These are phyloP conservation scores for Sminthurinus signatus DNA, from an alignment of 1,140 invertebrate species.

Conservation along the genomic window DNA sequence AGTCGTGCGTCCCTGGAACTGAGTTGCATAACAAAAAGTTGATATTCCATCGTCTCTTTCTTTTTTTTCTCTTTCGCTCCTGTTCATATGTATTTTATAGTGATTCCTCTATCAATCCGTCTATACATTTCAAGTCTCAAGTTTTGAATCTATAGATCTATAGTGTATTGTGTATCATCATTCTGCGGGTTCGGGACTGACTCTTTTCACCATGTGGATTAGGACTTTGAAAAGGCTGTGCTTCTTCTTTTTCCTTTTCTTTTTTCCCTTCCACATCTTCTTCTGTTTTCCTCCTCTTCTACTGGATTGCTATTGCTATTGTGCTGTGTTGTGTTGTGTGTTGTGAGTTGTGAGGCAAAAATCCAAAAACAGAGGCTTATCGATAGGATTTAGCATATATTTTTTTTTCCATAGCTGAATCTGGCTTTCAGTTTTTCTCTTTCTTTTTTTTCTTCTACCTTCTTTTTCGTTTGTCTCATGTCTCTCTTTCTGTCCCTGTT, in stretches of 20 bases:
- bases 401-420: slow-evolving; percentile 13
- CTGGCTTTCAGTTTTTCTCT: slow-evolving; percentile 10
- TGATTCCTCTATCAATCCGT: not conserved
- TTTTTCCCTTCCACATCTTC: not conserved
- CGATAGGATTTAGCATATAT: slow-evolving; percentile 39
- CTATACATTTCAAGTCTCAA: too few relatives aligned
- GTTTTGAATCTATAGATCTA: too few relatives aligned
- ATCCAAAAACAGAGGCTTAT: slow-evolving; percentile 34
- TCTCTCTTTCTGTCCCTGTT: too few relatives aligned
- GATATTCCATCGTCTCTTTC: too few relatives aligned
- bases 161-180: slow-evolving; percentile 3
- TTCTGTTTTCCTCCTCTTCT: too few relatives aligned
- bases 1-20: too few relatives aligned
- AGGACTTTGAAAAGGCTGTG: not conserved
- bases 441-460: slow-evolving; percentile 3
- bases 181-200: slow-evolving; percentile 2
- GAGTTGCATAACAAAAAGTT: slow-evolving; percentile 12
- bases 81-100: too few relatives aligned
- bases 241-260: not conserved
- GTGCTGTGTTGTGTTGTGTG: not conserved
- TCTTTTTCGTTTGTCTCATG: not conserved
- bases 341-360: slow-evolving; percentile 15
- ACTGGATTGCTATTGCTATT: slow-evolving; percentile 4
- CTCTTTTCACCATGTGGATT: slow-evolving; percentile 14
- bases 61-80: too few relatives aligned